Evolutionary conservation across 2,113 vertebrate species (phyloP).

Genomic region (Chelonoidis abingdonii): DNA sequence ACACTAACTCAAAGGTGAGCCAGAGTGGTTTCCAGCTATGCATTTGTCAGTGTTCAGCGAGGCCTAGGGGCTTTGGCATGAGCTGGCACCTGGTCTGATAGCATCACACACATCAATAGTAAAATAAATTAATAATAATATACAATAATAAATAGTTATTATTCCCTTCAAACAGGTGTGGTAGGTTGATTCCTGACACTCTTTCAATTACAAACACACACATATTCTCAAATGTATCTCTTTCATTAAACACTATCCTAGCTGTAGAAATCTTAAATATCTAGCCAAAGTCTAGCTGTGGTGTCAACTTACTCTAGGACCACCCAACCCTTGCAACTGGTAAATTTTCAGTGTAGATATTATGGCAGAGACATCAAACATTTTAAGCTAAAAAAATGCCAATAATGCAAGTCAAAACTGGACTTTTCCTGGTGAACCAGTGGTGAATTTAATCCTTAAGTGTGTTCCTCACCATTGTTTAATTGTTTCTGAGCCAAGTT

Average conservation of each 20-base stretch:
- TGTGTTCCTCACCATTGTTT: neutral
- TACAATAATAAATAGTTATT: neutral
- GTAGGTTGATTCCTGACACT: neutral
- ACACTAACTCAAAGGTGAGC: neutral
- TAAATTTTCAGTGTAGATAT: neutral
- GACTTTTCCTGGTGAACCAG: fast-evolving
- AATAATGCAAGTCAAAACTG: neutral
- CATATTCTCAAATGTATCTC: neutral
- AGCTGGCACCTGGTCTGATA: neutral
- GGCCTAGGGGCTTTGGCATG: neutral
- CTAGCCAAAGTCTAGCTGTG: neutral
- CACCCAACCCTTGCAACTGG: neutral
- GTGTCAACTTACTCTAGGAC: neutral
- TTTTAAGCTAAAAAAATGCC: neutral
- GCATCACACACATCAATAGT: neutral
- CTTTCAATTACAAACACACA: neutral
- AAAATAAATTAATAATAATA: neutral
- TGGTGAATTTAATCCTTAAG: neutral
- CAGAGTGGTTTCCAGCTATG: neutral
- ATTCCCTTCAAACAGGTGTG: neutral
- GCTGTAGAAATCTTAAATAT: neutral
- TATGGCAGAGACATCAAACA: neutral
- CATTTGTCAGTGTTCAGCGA: neutral
- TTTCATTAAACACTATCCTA: neutral
- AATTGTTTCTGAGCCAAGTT: neutral